Evolutionary conservation across 2,113 vertebrate genomes (phyloP).

Genomic region (Atractosteus spatula): DNA sequence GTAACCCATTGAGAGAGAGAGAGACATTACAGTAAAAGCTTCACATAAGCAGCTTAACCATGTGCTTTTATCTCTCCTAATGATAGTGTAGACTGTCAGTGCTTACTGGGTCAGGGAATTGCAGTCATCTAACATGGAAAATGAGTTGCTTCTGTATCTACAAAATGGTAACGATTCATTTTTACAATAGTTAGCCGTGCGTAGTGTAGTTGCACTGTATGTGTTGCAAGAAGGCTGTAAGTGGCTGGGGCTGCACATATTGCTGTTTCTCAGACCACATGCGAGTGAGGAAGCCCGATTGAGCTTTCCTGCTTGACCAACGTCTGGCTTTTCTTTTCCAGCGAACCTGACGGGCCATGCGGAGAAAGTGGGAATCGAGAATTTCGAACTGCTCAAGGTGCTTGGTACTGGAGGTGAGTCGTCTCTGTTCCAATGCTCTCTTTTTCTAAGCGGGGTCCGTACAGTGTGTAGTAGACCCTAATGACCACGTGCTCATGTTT

Average conservation of each 20-base stretch:
- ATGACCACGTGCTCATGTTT: too few species aligned
- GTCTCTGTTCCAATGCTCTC: not conserved
- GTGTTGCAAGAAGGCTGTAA: not conserved
- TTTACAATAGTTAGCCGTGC: not conserved
- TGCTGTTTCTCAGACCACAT: too few species aligned
- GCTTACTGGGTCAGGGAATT: not conserved
- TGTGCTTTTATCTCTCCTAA: slow-evolving; percentile 9
- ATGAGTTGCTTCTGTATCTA: slow-evolving; percentile 5
- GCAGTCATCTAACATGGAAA: not conserved
- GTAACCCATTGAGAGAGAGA: not conserved
- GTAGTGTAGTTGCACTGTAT: not conserved
- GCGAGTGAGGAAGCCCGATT: too few species aligned
- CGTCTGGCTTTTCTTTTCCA: slow-evolving; percentile 47
- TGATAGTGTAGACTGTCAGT: not conserved
- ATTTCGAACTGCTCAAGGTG: slow-evolving; percentile 94
- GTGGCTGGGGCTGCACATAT: not conserved
- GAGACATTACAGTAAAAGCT: slow-evolving; percentile 3
- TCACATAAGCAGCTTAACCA: not conserved
- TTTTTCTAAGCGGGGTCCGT: too few species aligned
- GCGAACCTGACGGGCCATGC: slow-evolving; percentile 93
- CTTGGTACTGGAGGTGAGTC: slow-evolving; percentile 94
- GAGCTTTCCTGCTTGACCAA: slow-evolving; percentile 1
- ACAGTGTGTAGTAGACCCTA: too few species aligned
- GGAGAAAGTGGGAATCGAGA: slow-evolving; percentile 96
- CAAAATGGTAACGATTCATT: not conserved